phyloP scores from a whole-genome alignment of 2,113 vertebrate species.

The Calidris pugnax region DNA sequence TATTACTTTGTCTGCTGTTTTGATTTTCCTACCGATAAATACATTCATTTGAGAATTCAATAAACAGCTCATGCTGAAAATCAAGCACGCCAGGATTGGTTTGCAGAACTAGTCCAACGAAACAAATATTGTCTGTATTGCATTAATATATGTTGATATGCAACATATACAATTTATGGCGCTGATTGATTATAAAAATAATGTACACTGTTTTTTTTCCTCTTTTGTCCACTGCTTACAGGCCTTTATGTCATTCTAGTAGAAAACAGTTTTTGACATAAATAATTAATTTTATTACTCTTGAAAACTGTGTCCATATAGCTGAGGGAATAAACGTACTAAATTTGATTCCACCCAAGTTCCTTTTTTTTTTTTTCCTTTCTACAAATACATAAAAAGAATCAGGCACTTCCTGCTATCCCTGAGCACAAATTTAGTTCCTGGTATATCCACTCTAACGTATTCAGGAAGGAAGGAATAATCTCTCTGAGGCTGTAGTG shows the following conservation, averaged over 20 bases:
- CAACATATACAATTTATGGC: neutral
- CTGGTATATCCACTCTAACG: neutral
- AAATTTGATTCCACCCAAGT: neutral
- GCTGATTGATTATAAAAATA: neutral
- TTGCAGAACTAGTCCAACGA: neutral
- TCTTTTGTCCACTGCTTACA: neutral
- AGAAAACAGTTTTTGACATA: neutral
- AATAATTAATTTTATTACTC: neutral
- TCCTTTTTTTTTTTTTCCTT: neutral
- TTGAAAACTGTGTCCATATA: neutral
- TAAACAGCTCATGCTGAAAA: conserved; percentile 28
- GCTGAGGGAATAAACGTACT: neutral
- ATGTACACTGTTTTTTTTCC: neutral
- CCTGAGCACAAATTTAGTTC: conserved; percentile 13
- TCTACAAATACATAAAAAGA: neutral
- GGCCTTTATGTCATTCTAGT: neutral
- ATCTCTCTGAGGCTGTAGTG: neutral
- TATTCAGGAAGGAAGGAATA: conserved; percentile 60
- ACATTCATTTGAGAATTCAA: conserved; percentile 18
- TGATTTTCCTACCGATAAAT: conserved; percentile 42
- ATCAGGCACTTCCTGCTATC: conserved; percentile 5
- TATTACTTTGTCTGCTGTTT: conserved; percentile 44
- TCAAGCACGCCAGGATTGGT: neutral
- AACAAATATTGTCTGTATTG: neutral
- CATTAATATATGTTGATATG: neutral